Percentiles rank a stretch among this genome's conserved stretches.
Evolutionary conservation across 2,797 vertebrate genomes (phyloP).

Genomic region (Hippocampus kuda): DNA sequence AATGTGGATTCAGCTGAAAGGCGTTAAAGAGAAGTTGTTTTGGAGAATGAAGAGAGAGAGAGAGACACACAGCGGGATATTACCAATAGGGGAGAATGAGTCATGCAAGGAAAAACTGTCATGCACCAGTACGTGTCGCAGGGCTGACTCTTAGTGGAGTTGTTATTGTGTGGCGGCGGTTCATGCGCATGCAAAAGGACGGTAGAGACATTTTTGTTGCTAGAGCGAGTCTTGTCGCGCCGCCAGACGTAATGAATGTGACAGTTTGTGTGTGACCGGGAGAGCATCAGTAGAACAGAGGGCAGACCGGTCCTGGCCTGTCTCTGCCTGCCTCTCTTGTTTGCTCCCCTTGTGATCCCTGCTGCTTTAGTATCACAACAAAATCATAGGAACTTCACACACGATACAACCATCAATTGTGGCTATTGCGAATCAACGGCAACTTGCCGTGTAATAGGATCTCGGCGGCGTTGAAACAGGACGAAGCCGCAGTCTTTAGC

Average conservation of each 20-base stretch:
- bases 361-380: conserved; percentile 17
- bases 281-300: conserved; percentile 37
- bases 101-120: conserved; percentile 47
- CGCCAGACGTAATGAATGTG: conserved; percentile 21
- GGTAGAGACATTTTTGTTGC: conserved; percentile 18
- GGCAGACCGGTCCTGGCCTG: conserved; percentile 22
- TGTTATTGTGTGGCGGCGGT: conserved; percentile 14
- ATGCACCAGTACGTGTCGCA: conserved; percentile 16
- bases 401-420: conserved; percentile 23
- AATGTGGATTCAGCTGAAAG: conserved; percentile 5
- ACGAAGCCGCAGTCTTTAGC: conserved; percentile 14
- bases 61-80: conserved; percentile 19
- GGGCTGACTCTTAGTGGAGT: conserved; percentile 14
- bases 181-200: conserved; percentile 2
- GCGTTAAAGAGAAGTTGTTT: conserved; percentile 7
- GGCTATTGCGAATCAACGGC: conserved; percentile 13
- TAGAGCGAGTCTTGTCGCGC: conserved; percentile 14
- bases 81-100: conserved; percentile 51
- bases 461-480: conserved; percentile 9
- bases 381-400: conserved; percentile 11
- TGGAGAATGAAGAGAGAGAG: conserved; percentile 6
- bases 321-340: conserved; percentile 35
- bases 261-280: conserved; percentile 18
- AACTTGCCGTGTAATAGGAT: conserved; percentile 6
- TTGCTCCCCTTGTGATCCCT: conserved; percentile 9